A percentile compares a stretch with the other conserved stretches of the same genome.
phyloP scores from a whole-genome alignment of 2,888 invertebrate species.

The Panzeria rudis region DNA sequence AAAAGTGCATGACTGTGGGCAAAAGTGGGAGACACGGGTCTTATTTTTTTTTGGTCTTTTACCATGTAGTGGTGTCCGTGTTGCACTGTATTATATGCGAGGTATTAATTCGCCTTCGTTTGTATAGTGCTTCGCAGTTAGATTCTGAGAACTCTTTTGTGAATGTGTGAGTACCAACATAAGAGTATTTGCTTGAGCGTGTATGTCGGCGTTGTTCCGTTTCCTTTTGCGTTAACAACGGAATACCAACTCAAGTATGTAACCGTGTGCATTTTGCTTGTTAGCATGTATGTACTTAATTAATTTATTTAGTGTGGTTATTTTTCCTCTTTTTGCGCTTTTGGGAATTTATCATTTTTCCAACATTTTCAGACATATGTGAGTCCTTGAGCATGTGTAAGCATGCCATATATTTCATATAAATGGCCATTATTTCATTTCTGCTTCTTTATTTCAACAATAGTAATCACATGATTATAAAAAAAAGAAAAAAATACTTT shows the following conservation, averaged over 20 bases:
- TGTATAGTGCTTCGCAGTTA: no score
- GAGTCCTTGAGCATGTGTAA: neutral
- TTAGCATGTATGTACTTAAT: constrained; percentile 80
- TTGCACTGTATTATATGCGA: no score
- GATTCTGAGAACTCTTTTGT: neutral
- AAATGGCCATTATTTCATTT: constrained; percentile 59
- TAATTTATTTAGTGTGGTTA: constrained; percentile 80
- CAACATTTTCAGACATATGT: constrained; percentile 42
- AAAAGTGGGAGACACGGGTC: no score
- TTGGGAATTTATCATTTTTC: constrained; percentile 73
- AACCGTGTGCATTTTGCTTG: constrained; percentile 63
- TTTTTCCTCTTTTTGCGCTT: constrained; percentile 73
- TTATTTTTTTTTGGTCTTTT: no score
- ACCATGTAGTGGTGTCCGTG: no score
- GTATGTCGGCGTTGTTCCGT: constrained; percentile 44
- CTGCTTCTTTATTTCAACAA: constrained; percentile 32
- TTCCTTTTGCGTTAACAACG: constrained; percentile 53
- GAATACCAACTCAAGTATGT: constrained; percentile 48
- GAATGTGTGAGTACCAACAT: neutral
- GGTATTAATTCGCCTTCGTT: no score
- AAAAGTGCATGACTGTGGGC: no score
- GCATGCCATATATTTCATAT: constrained; percentile 30
- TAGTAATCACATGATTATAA: constrained; percentile 12
- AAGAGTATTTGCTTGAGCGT: constrained; percentile 5
- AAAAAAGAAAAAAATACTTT: constrained; percentile 26